phyloP scores from a whole-genome alignment of 2,113 vertebrate genomes.

The Menura novaehollandiae region DNA sequence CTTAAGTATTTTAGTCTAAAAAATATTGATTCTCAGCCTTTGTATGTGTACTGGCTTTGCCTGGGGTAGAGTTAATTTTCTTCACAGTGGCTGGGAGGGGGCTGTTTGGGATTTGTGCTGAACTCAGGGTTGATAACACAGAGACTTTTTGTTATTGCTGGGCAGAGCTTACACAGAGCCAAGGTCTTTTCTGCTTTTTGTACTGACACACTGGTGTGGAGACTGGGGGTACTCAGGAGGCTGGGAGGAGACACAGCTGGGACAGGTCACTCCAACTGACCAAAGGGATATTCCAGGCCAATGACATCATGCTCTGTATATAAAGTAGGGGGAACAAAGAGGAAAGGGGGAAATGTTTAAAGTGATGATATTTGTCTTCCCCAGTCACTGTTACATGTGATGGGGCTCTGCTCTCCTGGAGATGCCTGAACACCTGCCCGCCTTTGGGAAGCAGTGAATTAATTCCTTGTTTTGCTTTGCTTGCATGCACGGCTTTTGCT shows the following conservation, averaged over 20 bases:
- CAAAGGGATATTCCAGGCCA: neutral
- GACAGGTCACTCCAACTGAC: too few relatives aligned
- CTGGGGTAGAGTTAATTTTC: neutral
- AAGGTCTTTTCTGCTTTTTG: accelerated
- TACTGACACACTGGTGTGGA: neutral
- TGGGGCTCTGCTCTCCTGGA: neutral
- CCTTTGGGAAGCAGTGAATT: neutral
- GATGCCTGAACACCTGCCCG: neutral
- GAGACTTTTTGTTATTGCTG: neutral
- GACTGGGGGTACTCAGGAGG: accelerated
- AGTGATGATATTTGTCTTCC: neutral
- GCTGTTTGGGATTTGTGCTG: neutral
- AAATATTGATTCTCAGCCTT: neutral
- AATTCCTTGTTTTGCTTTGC: neutral
- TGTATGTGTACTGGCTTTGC: neutral
- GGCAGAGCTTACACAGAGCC: neutral
- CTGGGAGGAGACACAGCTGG: neutral
- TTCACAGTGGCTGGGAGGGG: neutral
- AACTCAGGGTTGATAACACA: neutral
- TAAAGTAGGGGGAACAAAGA: neutral
- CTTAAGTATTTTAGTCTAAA: neutral
- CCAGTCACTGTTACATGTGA: accelerated
- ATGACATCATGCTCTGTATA: too few relatives aligned
- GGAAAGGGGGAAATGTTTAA: neutral
- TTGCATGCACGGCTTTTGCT: neutral